Evolutionary conservation across 35 echinoderm and acorn worm species (phyloP).

Genomic region (Ptychodera flava): DNA sequence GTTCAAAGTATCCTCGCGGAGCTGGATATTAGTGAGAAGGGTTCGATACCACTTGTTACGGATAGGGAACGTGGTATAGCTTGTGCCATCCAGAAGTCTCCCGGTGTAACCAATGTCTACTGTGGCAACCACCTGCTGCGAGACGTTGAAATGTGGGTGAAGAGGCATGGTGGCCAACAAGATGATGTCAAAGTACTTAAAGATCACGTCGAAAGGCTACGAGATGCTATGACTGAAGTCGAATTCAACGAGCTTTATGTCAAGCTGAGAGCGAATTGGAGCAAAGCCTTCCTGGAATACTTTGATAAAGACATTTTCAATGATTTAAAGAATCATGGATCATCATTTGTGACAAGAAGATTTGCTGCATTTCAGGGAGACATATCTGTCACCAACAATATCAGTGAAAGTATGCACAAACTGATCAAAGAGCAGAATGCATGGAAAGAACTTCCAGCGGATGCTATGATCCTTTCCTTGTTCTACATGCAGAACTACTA

Average conservation of each 20-base stretch:
- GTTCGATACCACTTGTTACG: neutral
- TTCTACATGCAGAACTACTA: constrained; percentile 12
- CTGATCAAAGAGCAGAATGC: constrained; percentile 4
- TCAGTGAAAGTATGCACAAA: constrained; percentile 5
- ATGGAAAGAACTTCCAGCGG: constrained; percentile 8
- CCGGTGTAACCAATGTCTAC: too few species aligned
- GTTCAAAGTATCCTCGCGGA: neutral
- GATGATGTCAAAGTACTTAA: constrained; percentile 14
- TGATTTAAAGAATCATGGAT: constrained; percentile 5
- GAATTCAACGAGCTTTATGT: neutral
- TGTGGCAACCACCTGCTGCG: constrained; percentile 9
- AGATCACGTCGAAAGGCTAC: constrained; percentile 10
- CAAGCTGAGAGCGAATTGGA: neutral
- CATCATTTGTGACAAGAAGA: neutral
- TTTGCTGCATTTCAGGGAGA: constrained; percentile 14
- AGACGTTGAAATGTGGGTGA: constrained; percentile 4
- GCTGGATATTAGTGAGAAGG: neutral
- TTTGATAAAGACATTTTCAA: neutral
- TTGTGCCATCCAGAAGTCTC: neutral
- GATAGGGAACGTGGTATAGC: constrained; percentile 14
- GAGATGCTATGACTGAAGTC: too few species aligned
- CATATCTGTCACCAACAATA: constrained; percentile 11
- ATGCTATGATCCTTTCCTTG: constrained; percentile 5
- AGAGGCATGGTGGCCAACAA: constrained; percentile 7
- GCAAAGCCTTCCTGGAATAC: constrained; percentile 12